These are phyloP conservation scores for Butastur rufipennis DNA, from an alignment of 2,113 vertebrate species.

Conservation along the genomic window DNA sequence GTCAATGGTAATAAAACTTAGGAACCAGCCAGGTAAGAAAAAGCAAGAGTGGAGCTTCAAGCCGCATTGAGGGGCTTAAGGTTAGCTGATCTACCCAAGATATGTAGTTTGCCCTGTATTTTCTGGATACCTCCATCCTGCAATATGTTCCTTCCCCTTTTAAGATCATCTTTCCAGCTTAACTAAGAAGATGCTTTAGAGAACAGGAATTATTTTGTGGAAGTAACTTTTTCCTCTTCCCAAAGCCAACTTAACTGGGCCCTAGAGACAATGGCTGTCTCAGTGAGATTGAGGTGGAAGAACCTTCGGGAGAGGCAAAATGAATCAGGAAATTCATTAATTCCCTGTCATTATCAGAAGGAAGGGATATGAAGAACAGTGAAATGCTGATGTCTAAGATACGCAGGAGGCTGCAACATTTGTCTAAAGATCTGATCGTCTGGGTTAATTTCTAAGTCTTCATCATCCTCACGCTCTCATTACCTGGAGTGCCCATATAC, in stretches of 20 bases:
- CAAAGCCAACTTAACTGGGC: neutral
- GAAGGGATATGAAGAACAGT: neutral
- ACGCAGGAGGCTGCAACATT: neutral
- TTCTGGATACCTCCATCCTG: neutral
- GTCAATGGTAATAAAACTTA: neutral
- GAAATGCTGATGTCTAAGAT: neutral
- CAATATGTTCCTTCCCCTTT: neutral
- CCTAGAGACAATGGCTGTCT: neutral
- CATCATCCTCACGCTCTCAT: neutral
- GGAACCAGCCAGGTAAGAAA: neutral
- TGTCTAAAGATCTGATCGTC: neutral
- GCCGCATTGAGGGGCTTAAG: neutral
- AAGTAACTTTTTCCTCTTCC: neutral
- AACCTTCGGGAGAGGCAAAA: neutral
- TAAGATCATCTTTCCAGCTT: neutral
- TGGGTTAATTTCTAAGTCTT: neutral
- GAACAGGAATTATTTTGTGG: neutral
- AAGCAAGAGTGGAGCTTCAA: neutral
- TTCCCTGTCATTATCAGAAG: neutral
- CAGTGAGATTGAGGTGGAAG: neutral
- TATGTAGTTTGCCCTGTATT: neutral
- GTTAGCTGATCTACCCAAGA: neutral
- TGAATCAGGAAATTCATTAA: neutral
- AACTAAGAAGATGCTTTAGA: neutral
- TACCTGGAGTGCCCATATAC: neutral